Evolutionary conservation across 2,888 invertebrate genomes (phyloP), one percentile per base, ranked within the genome.

Genomic region (Baronia brevicornis): DNA sequence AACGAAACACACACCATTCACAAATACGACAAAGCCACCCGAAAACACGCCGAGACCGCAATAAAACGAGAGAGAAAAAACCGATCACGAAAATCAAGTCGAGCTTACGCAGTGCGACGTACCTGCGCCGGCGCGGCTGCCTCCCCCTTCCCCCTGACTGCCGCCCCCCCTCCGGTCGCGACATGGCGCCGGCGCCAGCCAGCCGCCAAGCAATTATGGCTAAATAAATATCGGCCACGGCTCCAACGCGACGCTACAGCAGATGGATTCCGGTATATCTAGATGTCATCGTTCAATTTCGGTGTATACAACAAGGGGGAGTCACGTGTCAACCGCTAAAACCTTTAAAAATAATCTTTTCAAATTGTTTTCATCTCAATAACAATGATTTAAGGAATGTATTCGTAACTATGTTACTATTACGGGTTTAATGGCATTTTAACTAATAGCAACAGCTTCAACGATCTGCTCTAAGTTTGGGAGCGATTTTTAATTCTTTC

Each of bases 121-220:
- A 72, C 75, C 74, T 73, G 75, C 69, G 72, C 51, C 51, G 54
- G 63, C 69, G 67, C 66, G 51, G 44, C 37, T 39, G 33, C 37
- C 36, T 35, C 43, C 34, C 43, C 26, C 19, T 26, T 36, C 40
- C 38, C 33, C 30, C 34, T 39, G 46, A 48, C 43, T 40, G 44
- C 40, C 48, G 51, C 46, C 47, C 46, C 46, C 46, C 47, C 60
- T 54, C 58, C 56, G 36, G 74, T 61, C 75, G 71, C 74, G 77
- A 67, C 75, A 58, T 66, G 75, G 75, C 82, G 80, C 82, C 80
- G 82, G 80, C 80, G 80, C 82, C 80, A 77, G 66, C 53, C 71
- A 63, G 74, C 78, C 80, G 80, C 74, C 78, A 71, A 77, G 79
- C 79, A 82, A 80, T 80, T 80, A 80, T 79, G 79, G 78, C 77